A percentile compares a stretch with the other conserved stretches of the same genome.
phyloP scores from a whole-genome alignment of 1,140 invertebrate genomes.

The Hyposmocoma kahamanoa region DNA sequence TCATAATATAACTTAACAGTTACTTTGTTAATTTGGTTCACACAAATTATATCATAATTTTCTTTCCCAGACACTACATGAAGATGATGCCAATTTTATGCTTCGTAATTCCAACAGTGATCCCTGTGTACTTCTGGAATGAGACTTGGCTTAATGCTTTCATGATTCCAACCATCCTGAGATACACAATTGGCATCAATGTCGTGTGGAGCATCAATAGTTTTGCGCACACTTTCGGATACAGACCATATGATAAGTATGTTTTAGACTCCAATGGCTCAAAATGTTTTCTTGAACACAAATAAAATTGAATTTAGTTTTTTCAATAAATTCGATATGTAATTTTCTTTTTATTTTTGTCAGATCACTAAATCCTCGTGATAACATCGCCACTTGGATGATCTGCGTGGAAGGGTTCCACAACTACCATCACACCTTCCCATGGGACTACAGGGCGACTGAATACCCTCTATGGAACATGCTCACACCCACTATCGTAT shows the following conservation, averaged over 20 bases:
- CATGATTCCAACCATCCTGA: slow-evolving; percentile 76
- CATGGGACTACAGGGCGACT: slow-evolving; percentile 82
- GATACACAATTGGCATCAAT: slow-evolving; percentile 80
- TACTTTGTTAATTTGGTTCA: too few relatives aligned
- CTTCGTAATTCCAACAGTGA: slow-evolving; percentile 83
- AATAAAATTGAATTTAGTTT: too few relatives aligned
- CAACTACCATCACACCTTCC: slow-evolving; percentile 87
- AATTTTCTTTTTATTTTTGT: not conserved
- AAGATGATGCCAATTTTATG: slow-evolving; percentile 80
- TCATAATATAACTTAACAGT: too few relatives aligned
- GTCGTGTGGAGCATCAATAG: slow-evolving; percentile 86
- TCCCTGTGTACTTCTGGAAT: slow-evolving; percentile 83
- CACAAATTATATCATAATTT: too few relatives aligned
- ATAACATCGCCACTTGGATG: slow-evolving; percentile 78
- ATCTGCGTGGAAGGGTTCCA: slow-evolving; percentile 79
- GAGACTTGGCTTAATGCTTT: slow-evolving; percentile 78
- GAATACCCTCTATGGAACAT: slow-evolving; percentile 77
- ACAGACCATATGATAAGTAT: slow-evolving; percentile 84
- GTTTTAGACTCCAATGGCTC: slow-evolving; percentile 7
- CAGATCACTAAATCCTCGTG: slow-evolving; percentile 77
- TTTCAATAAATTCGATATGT: too few relatives aligned
- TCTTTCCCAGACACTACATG: slow-evolving; percentile 80
- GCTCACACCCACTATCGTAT: slow-evolving; percentile 77
- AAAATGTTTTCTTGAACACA: too few relatives aligned
- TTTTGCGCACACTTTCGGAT: slow-evolving; percentile 82